Base-by-base conservation (phyloP, 1,140 invertebrate genomes). In the Pissodes strobi region DNA sequence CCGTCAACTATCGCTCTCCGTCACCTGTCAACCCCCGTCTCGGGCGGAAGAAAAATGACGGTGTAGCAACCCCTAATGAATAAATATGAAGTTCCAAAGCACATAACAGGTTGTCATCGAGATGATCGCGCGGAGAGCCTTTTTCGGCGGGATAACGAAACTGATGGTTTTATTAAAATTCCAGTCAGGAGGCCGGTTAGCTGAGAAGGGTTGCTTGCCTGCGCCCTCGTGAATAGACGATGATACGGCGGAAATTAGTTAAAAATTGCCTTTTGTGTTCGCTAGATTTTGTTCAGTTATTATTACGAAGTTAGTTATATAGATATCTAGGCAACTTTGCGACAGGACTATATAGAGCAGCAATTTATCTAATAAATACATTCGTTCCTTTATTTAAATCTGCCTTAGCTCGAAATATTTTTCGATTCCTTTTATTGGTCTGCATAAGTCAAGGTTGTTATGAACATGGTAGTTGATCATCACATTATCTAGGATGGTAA, bases 111-210 rank as follows among this genome's bases (percentile, higher is more conserved):
- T 52, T 52, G 49, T 52, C 49, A 52, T 52, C 49, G 22, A 52
- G 49, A 52, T 52, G 22, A 52, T 52, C 49, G n/a, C 27, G 27
- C 12, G 23, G 23, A 46, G 18, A 49, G 46, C 49, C 25, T 19
- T 52, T 52, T 52, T 52, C 49, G 41, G 25, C 17, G 17, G 49
- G 49, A 52, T 52, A 34, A 37, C 49, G 49, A 52, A 52, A 52
- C 49, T 52, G 49, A 52, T 37, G 25, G 49, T 52, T 52, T 52
- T 52, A 52, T 52, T 52, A 52, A 37, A 52, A 52, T 52, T 52
- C 49, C n/a, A 9, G 49, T 52, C 49, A 37, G 49, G 49, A 52
- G 27, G 15, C 10, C 12, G 9, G 30, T 12, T 9, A 34, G 25
- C 22, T 34, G 49, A 52, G 49, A 27, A 49, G 49, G 49, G 30